Base-by-base conservation (phyloP, 2,888 invertebrate genomes). In the Spodoptera picta region DNA sequence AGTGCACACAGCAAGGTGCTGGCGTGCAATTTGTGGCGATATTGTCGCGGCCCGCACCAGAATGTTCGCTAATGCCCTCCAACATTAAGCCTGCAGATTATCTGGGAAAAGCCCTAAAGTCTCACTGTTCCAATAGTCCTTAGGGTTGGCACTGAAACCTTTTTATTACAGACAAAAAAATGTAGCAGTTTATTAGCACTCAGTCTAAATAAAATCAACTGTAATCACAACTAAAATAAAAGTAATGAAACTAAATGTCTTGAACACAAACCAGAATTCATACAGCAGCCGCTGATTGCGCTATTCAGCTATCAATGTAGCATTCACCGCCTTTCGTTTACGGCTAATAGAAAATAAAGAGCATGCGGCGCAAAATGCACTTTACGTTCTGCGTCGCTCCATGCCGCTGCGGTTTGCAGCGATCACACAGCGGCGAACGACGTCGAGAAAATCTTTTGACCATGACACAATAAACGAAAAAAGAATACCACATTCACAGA, bases 71-170 rank as follows among this genome's bases (percentile, higher is more conserved):
- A 89, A 89, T 87, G 83, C 83, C 73, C 79, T 71, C 79, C 76
- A 81, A 83, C 84, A 87, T 86, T 88, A 89, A 89, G 85, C 84
- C 79, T 73, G 69, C 73, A 82, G 87, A 86, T 90, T 85, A 89
- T 89, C 87, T 82, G 79, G 80, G 79, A 75, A 79, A 80, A 80
- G 80, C 83, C 78, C 77, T 83, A 75, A 81, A 83, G 82, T 80
- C 82, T 74, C 77, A 75, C 81, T 77, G 80, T 78, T 81, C 78
- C 78, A 80, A 75, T 76, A 66, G 60, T 45, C 53, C 44, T 49
- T 52, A 72, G 63, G 72, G 63, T 63, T 69, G 69, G 24, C 55
- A 10, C 24, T 6, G 7, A 5, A n/a, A 12, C 23, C 3, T 42
- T 45, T 60, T 55, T 45, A 27, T 2, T n/a, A 6, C 10, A 14